Percentiles rank a stretch among this genome's conserved stretches.
Conservation (phyloP, 2,888 invertebrate genomes). For the Netelia inedita region DNA sequence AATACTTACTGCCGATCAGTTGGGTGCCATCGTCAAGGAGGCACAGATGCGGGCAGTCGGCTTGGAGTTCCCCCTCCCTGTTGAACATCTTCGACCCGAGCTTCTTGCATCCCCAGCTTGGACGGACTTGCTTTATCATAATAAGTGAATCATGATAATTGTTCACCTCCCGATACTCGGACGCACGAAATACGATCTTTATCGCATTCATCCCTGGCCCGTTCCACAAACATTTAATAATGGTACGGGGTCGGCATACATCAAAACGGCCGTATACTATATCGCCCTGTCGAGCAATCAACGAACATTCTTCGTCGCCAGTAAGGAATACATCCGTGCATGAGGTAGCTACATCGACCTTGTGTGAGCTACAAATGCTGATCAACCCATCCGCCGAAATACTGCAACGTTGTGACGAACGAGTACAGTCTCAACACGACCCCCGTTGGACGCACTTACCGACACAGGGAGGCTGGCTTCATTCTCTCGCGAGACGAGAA, state of each 20-base stretch:
- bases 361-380: constrained; percentile 20
- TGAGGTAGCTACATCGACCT: neutral
- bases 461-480: too few relatives aligned
- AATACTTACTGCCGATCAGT: neutral
- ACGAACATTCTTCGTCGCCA: constrained; percentile 6
- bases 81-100: neutral
- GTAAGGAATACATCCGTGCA: neutral
- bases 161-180: constrained; percentile 10
- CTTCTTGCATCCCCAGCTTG: neutral
- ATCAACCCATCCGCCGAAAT: neutral
- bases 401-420: neutral
- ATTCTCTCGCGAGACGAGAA: too few relatives aligned
- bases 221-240: neutral
- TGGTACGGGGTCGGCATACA: neutral
- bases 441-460: too few relatives aligned
- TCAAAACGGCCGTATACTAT: neutral
- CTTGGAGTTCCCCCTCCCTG: constrained; percentile 4
- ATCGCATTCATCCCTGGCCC: constrained; percentile 13
- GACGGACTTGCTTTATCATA: constrained; percentile 10
- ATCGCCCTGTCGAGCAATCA: neutral
- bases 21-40: neutral
- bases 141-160: neutral
- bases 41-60: neutral
- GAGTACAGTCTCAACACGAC: neutral
- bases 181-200: neutral